Evolutionary conservation across 1,140 invertebrate genomes (phyloP).

Genomic region (Dendrolimus kikuchii): DNA sequence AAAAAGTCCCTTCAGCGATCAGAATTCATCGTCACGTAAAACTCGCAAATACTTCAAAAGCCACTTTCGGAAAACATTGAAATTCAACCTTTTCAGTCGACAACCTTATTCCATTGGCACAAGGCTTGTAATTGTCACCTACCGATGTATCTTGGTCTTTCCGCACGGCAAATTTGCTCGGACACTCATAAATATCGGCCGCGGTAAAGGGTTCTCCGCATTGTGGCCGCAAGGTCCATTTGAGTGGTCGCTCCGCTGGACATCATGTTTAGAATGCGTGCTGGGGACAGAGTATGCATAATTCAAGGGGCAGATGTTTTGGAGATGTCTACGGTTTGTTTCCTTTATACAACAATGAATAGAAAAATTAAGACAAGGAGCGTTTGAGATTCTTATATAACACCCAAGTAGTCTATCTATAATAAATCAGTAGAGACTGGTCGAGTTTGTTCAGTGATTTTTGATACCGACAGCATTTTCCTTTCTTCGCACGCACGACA

Average conservation of each 20-base stretch:
- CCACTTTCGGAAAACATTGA: constrained; percentile 8
- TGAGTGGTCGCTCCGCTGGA: constrained; percentile 37
- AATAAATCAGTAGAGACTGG: too few species aligned
- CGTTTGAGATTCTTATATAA: too few species aligned
- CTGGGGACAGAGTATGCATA: constrained; percentile 23
- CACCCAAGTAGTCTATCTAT: too few species aligned
- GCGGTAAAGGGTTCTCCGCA: constrained; percentile 32
- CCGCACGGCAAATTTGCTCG: constrained; percentile 32
- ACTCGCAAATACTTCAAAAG: constrained; percentile 26
- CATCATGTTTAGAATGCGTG: constrained; percentile 21
- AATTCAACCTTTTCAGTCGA: constrained; percentile 2
- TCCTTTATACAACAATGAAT: background rate
- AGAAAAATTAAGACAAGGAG: too few species aligned
- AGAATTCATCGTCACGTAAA: constrained; percentile 28
- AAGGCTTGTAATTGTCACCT: constrained; percentile 7
- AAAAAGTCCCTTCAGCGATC: constrained; percentile 3
- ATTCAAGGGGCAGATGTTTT: constrained; percentile 23
- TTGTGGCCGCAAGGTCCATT: constrained; percentile 43
- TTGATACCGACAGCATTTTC: too few species aligned
- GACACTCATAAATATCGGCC: constrained; percentile 52
- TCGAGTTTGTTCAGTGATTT: too few species aligned
- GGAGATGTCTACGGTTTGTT: constrained; percentile 3
- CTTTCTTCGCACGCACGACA: too few species aligned
- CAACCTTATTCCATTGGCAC: background rate
- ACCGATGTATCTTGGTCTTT: constrained; percentile 1